Evolutionary conservation across 2,797 vertebrate genomes (phyloP).

Genomic region (Bryconaethiops microstoma): DNA sequence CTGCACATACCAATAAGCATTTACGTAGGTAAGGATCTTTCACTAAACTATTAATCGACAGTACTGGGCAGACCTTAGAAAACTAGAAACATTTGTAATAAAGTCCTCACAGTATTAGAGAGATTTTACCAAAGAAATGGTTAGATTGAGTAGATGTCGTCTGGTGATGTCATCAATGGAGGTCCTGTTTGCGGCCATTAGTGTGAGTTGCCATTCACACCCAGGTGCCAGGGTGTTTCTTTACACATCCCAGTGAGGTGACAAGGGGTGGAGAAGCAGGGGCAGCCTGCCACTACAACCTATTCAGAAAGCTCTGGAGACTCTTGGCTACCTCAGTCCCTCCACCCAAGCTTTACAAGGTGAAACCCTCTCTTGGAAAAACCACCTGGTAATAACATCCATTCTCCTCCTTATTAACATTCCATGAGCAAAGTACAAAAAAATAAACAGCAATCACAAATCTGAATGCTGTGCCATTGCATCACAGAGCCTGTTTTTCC

Average conservation of each 20-base stretch:
- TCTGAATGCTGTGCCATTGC: conserved; percentile 70
- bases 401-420: conserved; percentile 56
- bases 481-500: conserved; percentile 67
- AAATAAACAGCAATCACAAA: conserved; percentile 75
- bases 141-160: conserved; percentile 71
- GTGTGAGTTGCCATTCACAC: conserved; percentile 66
- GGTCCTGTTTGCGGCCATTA: conserved; percentile 70
- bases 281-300: conserved; percentile 60
- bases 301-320: conserved; percentile 59
- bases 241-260: conserved; percentile 53
- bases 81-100: background rate
- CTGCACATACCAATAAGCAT: conserved; percentile 29
- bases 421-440: conserved; percentile 69
- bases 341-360: conserved; percentile 78
- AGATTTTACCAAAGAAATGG: conserved; percentile 49
- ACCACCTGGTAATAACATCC: conserved; percentile 73
- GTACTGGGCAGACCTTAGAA: background rate
- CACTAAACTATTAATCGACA: background rate
- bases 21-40: conserved; percentile 33
- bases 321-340: conserved; percentile 65
- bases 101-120: conserved; percentile 15
- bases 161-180: conserved; percentile 79
- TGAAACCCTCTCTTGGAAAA: conserved; percentile 78
- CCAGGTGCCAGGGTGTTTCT: conserved; percentile 65
- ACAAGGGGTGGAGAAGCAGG: conserved; percentile 33